Conservation (phyloP, 2,888 invertebrate species). For the Andrena haemorrhoa region DNA sequence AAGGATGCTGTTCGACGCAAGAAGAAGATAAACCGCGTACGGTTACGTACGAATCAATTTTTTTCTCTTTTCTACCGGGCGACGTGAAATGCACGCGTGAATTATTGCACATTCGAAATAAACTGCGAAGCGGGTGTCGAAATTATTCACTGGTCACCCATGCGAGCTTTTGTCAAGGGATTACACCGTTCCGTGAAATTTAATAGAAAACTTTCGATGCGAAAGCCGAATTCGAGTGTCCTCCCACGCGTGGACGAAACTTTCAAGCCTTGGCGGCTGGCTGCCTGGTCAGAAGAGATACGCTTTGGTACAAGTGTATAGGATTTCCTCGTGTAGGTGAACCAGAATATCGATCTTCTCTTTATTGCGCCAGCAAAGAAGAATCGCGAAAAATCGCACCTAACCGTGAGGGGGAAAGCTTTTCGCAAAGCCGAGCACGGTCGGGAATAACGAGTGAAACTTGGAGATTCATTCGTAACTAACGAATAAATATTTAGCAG, state of each 20-base stretch:
- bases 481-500: too few species aligned
- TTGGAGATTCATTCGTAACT: too few species aligned
- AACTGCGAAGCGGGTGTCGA: conserved; percentile 27
- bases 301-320: conserved; percentile 49
- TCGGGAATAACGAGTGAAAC: too few species aligned
- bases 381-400: conserved; percentile 49
- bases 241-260: conserved; percentile 37
- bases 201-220: conserved; percentile 56
- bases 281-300: conserved; percentile 58
- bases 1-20: not conserved
- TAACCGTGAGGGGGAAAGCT: not conserved
- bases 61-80: not conserved
- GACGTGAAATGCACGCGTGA: not conserved
- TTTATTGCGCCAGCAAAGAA: conserved; percentile 58
- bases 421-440: too few species aligned
- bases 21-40: not conserved
- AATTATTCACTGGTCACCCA: conserved; percentile 37
- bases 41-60: not conserved
- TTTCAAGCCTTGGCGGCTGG: conserved; percentile 46
- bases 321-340: conserved; percentile 48
- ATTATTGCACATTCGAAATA: conserved; percentile 19
- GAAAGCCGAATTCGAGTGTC: conserved; percentile 55
- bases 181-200: conserved; percentile 53
- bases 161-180: conserved; percentile 41
- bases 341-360: conserved; percentile 63